Evolutionary conservation across 2,797 vertebrate genomes (phyloP), one percentile per base, ranked within the genome.

Genomic region (Enteromius argenteus): DNA sequence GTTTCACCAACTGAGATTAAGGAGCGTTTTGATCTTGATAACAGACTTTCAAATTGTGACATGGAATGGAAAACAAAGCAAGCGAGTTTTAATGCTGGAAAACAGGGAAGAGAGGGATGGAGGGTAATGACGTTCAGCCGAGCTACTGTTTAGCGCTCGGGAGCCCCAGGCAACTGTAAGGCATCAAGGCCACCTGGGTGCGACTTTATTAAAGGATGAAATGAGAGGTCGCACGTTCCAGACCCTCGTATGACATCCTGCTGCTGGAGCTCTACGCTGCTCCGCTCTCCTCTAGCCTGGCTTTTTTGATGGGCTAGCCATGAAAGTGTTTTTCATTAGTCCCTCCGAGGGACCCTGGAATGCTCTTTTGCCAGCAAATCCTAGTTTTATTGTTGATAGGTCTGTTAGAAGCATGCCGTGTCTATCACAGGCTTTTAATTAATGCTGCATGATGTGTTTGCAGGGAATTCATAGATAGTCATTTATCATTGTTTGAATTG

Each of bases 161-260:
- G 73, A 86, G 92, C 93, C 94, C 92, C 91, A 89, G 94, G 94
- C 93, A 88, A 93, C 93, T 93, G 90, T 90, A 91, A 94, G 91
- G 92, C 94, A 93, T 94, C 91, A 94, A 95, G 94, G 95, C 95
- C 95, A 95, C 94, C 94, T 95, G 95, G 94, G 95, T 94, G 92
- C 92, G 89, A 94, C 94, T 95, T 96, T 96, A 96, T 96, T 96
- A 96, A 96, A 95, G 94, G 94, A 94, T 95, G 92, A 95, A 95
- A 95, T 94, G 93, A 95, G 94, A 94, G 95, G 95, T 94, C 95
- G 95, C 93, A 93, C 92, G 91, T 93, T 90, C 79, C 90, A 88
- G 92, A 91, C 93, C 91, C 91, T 89, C 93, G 92, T 94, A 94
- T 93, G 94, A 95, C 92, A 93, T 94, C 93, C 94, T 90, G 92